Evolutionary conservation across 1,140 invertebrate species (phyloP), one percentile per base, ranked within the genome.

Genomic region (Atta texana): DNA sequence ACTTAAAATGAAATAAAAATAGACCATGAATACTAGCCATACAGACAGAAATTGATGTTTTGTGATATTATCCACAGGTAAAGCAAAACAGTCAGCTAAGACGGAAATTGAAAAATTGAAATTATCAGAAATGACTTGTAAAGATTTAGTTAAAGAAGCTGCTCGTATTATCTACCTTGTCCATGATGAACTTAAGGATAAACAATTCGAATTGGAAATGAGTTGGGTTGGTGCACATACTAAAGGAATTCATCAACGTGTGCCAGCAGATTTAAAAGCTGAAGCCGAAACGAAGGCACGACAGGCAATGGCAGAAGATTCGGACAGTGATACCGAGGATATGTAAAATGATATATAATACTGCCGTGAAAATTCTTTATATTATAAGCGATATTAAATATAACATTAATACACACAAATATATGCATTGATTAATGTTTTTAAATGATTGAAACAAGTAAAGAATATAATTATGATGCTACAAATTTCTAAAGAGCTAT

Each of bases 41-140:
- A 1, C 14, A 16, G 12, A 18, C 24, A 28, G 31, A 51, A 21
- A 34, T 53, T 14, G 28, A 12, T 10, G 53, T 14, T 8, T 24
- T 68, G 7, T 10, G 28, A 14, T 44, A 18, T 3, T 10, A 24
- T 68, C 1, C 7, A 44, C 31, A 95, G 95, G 95, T 4, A 99
- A 99, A 96, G 99, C 99, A 10, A 99, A 99, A 94, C 99, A 99
- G 94, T 97, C 98, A 78, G 99, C 99, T 6, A 99, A 99, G 96
- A 99, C 99, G 49, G 99, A 99, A 96, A 99, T 99, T 93, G 99
- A 99, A 95, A 99, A 99, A 94, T 94, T 99, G 1, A 99, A 99
- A 93, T 95, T 99, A 63, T 96, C 97, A 39, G 97, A 98, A 78
- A 97, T 99, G 97, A 96, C 97, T 16, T 98, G 97, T 78, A 96